Base-by-base conservation (phyloP, 1,140 invertebrate species). In the Bicyclus anynana region DNA sequence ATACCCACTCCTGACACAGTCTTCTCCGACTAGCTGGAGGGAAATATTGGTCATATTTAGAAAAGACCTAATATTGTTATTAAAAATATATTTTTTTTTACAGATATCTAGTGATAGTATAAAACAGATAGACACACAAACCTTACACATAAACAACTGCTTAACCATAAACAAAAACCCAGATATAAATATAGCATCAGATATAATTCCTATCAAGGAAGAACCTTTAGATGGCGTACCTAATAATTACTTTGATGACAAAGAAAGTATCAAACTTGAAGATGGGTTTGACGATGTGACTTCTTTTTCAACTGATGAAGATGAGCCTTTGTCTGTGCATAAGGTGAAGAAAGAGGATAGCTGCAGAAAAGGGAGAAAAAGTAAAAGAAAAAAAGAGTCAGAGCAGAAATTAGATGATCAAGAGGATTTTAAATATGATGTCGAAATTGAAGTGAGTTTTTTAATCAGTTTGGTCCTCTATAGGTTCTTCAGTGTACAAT, bases 321-420 rank as follows among this genome's bases (percentile, higher is more conserved):
- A 76, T 58, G 73, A 76, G 54, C 73, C 73, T 6, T 35, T 76
- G 0, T 70, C 73, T 17, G 10, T 72, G 10, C 72, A 74, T 51
- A 74, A 70, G 56, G 71, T 54, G 40, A 67, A 62, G 35, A 77
- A 72, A 53, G 54, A 49, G 14, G 17, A 54, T 16, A 26, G 7
- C 1, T 50, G 58, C 42, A 59, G 29, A 59, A 59, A 37, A 63
- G 61, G 59, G 62, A 62, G 21, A 51, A 58, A 33, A 59, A 50
- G 21, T 53, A 50, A 35, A 56, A 60, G 53, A 54, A 53, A 49
- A 59, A 64, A 35, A 57, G 40, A 49, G 18, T 51, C 44, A 55
- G 26, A 59, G 10, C 18, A 52, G 26, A 12, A 27, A 20, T 47
- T 59, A 13, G 21, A 18, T 2, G 21, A 20, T 27, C 29, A 33